Base-by-base conservation (phyloP, 1,140 invertebrate species). In the Archivesica marissinica region DNA sequence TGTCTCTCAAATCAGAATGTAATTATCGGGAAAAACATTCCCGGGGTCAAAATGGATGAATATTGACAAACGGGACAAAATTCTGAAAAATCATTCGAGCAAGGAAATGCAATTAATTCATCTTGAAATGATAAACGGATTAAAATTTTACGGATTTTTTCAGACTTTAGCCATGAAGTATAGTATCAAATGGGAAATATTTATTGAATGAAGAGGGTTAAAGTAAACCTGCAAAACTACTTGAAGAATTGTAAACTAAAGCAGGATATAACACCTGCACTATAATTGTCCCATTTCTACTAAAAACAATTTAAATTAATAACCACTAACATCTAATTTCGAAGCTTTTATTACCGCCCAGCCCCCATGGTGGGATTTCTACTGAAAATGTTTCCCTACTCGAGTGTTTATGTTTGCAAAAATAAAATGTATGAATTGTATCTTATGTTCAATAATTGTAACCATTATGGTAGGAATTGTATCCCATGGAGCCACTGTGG, bases 141-240 rank as follows among this genome's bases (percentile, higher is more conserved):
- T 83, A 83, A 75, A 83, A 75, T 83, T 83, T 83, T 83, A 83
- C 75, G 80, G 80, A 83, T 83, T 64, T 68, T 83, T 61, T 33
- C 61, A 82, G 79, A 56, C 41, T 70, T 59, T 74, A 7, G 11
- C 17, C 17, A 9, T 59, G 17, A 72, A 59, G 68, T 74, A 20
- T 41, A 25, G n/a, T 47, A 64, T 61, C 54, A 78, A 33, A 38
- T 78, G 54, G 15, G 56, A 44, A 20, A 74, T 47, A 25, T 50
- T 50, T 39, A 39, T 78, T 78, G 33, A 64, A 59, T 23, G 25
- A 41, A 59, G 11, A 64, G 11, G 64, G n/a, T n/a, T n/a, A n/a
- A n/a, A n/a, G n/a, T n/a, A n/a, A n/a, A n/a, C n/a, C n/a, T 61
- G 35, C 35, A 59, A 78, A 61, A 30, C 50, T 30, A 59, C 64